Evolutionary conservation across 2,113 vertebrate genomes (phyloP).

Genomic region (Dipodomys merriami): DNA sequence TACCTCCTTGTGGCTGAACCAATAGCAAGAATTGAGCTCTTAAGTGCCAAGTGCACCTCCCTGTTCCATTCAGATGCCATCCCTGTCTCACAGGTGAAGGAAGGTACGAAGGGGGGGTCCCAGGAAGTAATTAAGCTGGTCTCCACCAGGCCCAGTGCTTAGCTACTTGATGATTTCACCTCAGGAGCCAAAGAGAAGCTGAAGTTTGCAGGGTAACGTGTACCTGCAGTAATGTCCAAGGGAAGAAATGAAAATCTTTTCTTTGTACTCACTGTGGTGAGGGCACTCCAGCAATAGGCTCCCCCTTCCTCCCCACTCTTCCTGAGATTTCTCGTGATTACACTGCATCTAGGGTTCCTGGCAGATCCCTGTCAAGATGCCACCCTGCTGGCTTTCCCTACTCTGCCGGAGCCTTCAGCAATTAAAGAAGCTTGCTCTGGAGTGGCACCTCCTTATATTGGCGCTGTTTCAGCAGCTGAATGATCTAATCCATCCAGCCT

Average conservation of each 20-base stretch:
- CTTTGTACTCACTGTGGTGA: background rate
- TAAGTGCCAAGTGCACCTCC: background rate
- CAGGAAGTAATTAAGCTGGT: too few species aligned
- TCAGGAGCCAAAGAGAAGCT: background rate
- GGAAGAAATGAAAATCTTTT: background rate
- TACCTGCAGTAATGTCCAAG: background rate
- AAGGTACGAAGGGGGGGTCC: background rate
- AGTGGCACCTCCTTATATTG: constrained; percentile 31
- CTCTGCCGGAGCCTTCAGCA: background rate
- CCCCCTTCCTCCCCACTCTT: background rate
- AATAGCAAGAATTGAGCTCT: background rate
- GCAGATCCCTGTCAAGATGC: background rate
- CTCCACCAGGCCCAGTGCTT: background rate
- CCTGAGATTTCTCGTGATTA: background rate
- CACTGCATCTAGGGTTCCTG: background rate
- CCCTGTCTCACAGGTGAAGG: background rate
- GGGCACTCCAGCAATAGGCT: background rate
- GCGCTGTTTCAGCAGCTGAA: background rate
- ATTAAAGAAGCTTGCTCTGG: constrained; percentile 23
- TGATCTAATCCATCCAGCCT: constrained; percentile 46
- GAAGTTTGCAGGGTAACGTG: background rate
- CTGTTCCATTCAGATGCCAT: rapidly evolving
- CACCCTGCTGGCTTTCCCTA: background rate
- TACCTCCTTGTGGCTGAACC: background rate
- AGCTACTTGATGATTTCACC: background rate